Percentiles rank a stretch among this genome's conserved stretches.
Conservation (phyloP, 2,113 vertebrate species). For the Elephas maximus region DNA sequence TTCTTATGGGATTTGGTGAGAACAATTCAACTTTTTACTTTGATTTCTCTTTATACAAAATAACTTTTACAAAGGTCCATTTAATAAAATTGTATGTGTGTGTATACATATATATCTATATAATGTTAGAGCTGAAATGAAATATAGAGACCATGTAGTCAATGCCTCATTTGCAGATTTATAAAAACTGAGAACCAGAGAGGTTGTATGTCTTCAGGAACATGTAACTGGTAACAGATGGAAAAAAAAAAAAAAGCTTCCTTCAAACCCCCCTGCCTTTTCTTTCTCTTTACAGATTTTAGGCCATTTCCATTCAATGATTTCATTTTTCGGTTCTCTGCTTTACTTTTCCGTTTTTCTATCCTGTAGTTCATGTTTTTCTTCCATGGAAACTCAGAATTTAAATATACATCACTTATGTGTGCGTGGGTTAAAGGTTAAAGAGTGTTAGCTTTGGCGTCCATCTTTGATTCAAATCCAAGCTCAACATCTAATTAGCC, state of each 20-base stretch:
- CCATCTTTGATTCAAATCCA: conserved; percentile 59
- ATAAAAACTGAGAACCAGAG: background rate
- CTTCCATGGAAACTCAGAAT: conserved; percentile 37
- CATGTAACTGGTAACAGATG: background rate
- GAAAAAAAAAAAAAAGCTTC: background rate
- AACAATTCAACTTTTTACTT: background rate
- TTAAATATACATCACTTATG: background rate
- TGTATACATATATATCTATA: background rate
- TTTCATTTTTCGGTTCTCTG: conserved; percentile 53
- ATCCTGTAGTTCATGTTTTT: conserved; percentile 37
- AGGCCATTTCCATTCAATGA: background rate
- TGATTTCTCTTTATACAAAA: conserved; percentile 30
- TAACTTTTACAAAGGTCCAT: background rate
- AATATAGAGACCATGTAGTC: conserved; percentile 1
- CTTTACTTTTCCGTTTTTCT: conserved; percentile 7
- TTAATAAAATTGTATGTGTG: background rate
- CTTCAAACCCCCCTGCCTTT: background rate
- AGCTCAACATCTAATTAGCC: conserved; percentile 53
- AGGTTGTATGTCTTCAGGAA: background rate
- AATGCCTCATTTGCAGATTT: background rate
- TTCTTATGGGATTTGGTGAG: conserved; percentile 21
- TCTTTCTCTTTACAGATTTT: background rate
- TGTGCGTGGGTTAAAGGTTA: background rate
- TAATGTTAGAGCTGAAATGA: conserved; percentile 32
- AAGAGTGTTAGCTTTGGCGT: conserved; percentile 54